Conservation (phyloP, 2,888 invertebrate species). For the Drosophila gaucha region DNA sequence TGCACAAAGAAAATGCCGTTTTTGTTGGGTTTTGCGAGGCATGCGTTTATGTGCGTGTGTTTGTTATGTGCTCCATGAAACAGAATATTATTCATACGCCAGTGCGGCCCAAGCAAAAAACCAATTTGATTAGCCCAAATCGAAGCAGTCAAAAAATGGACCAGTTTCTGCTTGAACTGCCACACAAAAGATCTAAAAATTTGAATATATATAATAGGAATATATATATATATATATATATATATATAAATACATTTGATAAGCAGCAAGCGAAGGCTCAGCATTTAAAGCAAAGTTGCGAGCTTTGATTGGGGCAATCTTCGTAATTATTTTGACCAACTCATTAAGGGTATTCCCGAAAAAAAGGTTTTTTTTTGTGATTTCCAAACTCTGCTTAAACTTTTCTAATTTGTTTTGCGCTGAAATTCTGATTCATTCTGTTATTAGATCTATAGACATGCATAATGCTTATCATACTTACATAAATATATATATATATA, state of each 20-base stretch:
- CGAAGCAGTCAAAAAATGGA: slow-evolving; percentile 24
- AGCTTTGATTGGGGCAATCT: not conserved
- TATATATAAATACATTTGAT: not conserved
- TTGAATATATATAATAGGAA: not conserved
- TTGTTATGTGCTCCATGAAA: slow-evolving; percentile 47
- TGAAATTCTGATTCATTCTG: no score
- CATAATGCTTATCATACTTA: no score
- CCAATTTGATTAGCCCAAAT: slow-evolving; percentile 59
- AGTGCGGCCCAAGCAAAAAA: slow-evolving; percentile 15
- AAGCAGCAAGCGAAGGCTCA: not conserved
- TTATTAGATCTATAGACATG: no score
- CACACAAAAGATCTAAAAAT: not conserved
- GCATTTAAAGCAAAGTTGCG: not conserved
- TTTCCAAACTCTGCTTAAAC: no score
- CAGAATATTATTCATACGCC: slow-evolving; percentile 66
- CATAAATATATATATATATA: not conserved
- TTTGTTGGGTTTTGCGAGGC: slow-evolving; percentile 15
- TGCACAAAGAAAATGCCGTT: slow-evolving; percentile 58
- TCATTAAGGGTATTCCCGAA: not conserved
- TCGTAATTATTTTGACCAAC: not conserved
- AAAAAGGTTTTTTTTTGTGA: not conserved
- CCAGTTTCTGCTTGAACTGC: slow-evolving; percentile 17
- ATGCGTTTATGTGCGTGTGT: slow-evolving; percentile 1
- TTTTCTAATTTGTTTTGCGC: no score
- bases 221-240: not conserved